Conservation (phyloP, 2,113 vertebrate species). For the Ceratotherium simum region DNA sequence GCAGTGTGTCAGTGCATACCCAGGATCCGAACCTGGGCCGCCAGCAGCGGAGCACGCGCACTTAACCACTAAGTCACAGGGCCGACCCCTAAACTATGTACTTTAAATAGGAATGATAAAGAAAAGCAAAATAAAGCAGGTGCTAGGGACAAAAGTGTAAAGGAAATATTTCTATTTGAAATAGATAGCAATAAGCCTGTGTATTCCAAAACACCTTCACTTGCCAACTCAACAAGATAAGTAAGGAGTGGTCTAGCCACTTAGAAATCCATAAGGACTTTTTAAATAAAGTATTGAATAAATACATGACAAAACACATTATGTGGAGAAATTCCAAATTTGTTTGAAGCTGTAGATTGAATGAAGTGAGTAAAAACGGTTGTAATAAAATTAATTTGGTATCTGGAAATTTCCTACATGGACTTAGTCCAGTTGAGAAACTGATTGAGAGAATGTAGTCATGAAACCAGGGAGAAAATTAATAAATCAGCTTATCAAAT, state of each 20-base stretch:
- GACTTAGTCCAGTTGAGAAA: background rate
- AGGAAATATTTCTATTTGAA: background rate
- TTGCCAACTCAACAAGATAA: slow-evolving; percentile 39
- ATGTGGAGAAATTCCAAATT: background rate
- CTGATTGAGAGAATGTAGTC: background rate
- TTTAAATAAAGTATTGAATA: background rate
- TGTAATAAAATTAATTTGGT: background rate
- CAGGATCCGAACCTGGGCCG: too few relatives aligned
- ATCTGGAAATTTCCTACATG: slow-evolving; percentile 14
- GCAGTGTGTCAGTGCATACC: too few relatives aligned
- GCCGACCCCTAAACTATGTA: background rate
- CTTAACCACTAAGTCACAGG: too few relatives aligned
- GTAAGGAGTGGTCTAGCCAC: background rate
- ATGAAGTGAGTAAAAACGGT: background rate
- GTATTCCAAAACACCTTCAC: slow-evolving; percentile 47
- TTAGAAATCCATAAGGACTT: slow-evolving; percentile 44
- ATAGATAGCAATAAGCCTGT: background rate
- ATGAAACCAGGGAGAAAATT: background rate
- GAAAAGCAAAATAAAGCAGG: slow-evolving; percentile 45
- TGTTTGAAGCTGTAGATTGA: background rate
- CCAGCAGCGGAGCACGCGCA: too few relatives aligned
- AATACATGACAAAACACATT: background rate
- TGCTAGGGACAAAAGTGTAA: background rate
- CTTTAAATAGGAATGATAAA: slow-evolving; percentile 4
- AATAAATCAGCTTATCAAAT: background rate